Percentiles rank a stretch among this genome's conserved stretches.
phyloP scores from a whole-genome alignment of 1,140 invertebrate genomes.

The Aphis gossypii region DNA sequence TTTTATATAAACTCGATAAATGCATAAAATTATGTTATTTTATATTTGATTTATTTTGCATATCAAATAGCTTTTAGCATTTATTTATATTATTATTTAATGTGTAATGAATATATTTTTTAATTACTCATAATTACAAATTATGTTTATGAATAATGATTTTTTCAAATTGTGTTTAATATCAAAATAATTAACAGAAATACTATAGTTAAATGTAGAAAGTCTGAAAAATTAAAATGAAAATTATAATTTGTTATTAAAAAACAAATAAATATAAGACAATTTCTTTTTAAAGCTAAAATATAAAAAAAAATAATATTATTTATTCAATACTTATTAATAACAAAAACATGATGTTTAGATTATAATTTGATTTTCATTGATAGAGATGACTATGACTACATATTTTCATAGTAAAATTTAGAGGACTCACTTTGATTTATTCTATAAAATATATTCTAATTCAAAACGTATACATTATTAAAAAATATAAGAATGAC shows the following conservation, averaged over 20 bases:
- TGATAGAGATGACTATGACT: too few relatives aligned
- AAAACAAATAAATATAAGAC: neutral
- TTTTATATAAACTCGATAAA: constrained; percentile 39
- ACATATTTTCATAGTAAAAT: too few relatives aligned
- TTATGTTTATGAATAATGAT: neutral
- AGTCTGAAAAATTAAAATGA: neutral
- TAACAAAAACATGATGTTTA: too few relatives aligned
- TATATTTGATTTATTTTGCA: neutral
- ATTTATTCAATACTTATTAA: too few relatives aligned
- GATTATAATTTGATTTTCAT: too few relatives aligned
- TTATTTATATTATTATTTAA: neutral
- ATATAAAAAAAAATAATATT: too few relatives aligned
- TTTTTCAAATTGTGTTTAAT: too few relatives aligned
- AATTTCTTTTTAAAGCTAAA: too few relatives aligned
- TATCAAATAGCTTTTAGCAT: neutral
- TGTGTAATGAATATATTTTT: neutral
- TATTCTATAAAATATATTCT: too few relatives aligned
- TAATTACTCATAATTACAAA: neutral
- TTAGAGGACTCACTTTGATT: too few relatives aligned
- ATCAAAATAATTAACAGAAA: neutral
- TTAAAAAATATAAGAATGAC: too few relatives aligned
- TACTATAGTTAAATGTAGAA: neutral
- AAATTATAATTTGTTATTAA: neutral
- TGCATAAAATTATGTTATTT: neutral
- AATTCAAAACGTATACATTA: too few relatives aligned